phyloP scores from a whole-genome alignment of 2,888 invertebrate genomes.

The Caenorhabditis virilis region DNA sequence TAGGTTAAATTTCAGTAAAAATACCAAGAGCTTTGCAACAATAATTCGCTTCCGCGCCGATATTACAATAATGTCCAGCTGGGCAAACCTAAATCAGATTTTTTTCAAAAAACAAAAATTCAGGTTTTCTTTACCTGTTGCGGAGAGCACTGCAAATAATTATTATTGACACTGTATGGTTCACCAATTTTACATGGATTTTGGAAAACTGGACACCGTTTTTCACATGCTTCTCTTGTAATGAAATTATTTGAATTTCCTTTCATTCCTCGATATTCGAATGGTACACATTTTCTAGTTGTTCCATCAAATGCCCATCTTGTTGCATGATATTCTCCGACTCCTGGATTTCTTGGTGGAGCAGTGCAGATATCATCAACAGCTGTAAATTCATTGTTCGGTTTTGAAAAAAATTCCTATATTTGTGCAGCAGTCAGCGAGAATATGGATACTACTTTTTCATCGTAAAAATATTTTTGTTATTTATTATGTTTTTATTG shows the following conservation, averaged over 20 bases:
- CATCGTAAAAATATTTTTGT: too few species aligned
- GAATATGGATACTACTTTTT: too few species aligned
- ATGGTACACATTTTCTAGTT: conserved; percentile 48
- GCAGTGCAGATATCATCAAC: conserved; percentile 59
- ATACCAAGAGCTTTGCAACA: conserved; percentile 60
- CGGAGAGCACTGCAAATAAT: conserved; percentile 46
- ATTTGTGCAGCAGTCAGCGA: too few species aligned
- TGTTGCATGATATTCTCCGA: conserved; percentile 52
- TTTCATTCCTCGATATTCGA: conserved; percentile 56
- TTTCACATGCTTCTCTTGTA: conserved; percentile 52
- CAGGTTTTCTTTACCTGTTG: conserved; percentile 43
- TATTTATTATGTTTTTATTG: too few species aligned
- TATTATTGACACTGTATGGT: conserved; percentile 42
- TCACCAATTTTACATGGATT: conserved; percentile 63
- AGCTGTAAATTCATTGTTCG: conserved; percentile 54
- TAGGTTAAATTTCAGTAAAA: conserved; percentile 4
- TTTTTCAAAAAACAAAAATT: conserved; percentile 2
- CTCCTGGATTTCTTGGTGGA: conserved; percentile 53
- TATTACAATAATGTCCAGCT: conserved; percentile 60
- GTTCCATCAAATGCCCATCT: conserved; percentile 60
- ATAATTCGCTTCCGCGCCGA: conserved; percentile 57
- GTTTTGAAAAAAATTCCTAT: too few species aligned
- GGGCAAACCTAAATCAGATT: conserved; percentile 55
- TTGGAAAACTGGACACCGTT: conserved; percentile 56
- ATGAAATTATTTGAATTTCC: conserved; percentile 62